Conservation (phyloP, 2,113 vertebrate genomes). For the Urocolius indicus region DNA sequence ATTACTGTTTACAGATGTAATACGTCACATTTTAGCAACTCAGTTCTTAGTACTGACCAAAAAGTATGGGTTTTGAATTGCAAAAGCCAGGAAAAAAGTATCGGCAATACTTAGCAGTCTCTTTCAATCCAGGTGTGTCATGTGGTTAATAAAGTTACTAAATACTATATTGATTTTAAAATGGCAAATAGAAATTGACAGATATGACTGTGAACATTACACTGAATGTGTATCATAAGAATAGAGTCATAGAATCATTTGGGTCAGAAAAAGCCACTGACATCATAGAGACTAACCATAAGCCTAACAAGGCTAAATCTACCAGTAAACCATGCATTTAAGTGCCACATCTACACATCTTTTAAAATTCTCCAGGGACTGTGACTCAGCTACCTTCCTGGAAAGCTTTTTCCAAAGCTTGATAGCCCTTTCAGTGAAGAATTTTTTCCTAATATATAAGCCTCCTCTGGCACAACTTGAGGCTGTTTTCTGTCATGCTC, state of each 20-base stretch:
- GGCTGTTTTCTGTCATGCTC: rapidly evolving
- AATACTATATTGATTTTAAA: background rate
- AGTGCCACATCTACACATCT: rapidly evolving
- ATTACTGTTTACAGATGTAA: slow-evolving; percentile 10
- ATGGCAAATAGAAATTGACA: background rate
- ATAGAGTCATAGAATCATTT: background rate
- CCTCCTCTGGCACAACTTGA: rapidly evolving
- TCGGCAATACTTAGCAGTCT: background rate
- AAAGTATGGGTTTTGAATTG: background rate
- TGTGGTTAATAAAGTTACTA: background rate
- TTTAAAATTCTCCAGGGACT: background rate
- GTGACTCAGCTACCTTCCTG: background rate
- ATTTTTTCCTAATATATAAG: background rate
- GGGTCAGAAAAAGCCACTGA: background rate
- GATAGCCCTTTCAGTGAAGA: rapidly evolving
- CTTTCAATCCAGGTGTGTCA: background rate
- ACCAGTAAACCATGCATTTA: background rate
- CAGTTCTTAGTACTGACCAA: background rate
- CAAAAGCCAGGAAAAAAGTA: background rate
- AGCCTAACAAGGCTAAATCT: background rate
- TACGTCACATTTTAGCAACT: background rate
- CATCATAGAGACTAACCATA: background rate
- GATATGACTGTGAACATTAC: background rate
- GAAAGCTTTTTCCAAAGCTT: background rate
- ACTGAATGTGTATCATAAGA: background rate